A percentile compares a stretch with the other conserved stretches of the same genome.
Evolutionary conservation across 2,113 vertebrate genomes (phyloP).

Genomic region (Austrofundulus limnaeus): DNA sequence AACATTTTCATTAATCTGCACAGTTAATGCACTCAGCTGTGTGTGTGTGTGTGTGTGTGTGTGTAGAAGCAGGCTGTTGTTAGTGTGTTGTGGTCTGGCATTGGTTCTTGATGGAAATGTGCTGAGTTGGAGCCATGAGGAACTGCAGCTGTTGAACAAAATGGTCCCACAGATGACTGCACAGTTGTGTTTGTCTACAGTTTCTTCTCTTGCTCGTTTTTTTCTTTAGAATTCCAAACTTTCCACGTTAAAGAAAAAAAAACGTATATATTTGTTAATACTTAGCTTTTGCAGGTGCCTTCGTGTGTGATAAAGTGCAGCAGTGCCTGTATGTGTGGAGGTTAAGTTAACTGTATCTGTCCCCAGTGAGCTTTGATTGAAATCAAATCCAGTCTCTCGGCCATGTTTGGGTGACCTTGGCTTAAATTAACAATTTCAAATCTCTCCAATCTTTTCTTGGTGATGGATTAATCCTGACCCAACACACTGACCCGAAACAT

Average conservation of each 20-base stretch:
- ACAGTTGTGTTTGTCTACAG: slow-evolving; percentile 12
- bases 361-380: slow-evolving; percentile 39
- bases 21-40: slow-evolving; percentile 54
- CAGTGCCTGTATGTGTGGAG: slow-evolving; percentile 8
- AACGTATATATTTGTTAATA: not conserved
- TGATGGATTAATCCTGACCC: slow-evolving; percentile 35
- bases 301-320: slow-evolving; percentile 12
- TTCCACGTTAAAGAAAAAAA: slow-evolving; percentile 15
- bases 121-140: slow-evolving; percentile 63
- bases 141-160: slow-evolving; percentile 65
- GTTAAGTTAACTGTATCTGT: slow-evolving; percentile 30
- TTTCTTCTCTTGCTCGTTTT: slow-evolving; percentile 1
- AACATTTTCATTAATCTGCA: slow-evolving; percentile 64
- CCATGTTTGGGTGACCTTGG: slow-evolving; percentile 41
- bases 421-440: slow-evolving; percentile 39
- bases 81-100: slow-evolving; percentile 68
- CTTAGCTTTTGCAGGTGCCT: slow-evolving; percentile 45
- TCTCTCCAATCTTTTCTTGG: slow-evolving; percentile 27
- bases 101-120: slow-evolving; percentile 65
- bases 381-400: slow-evolving; percentile 48
- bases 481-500: slow-evolving; percentile 6
- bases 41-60: slow-evolving; percentile 26
- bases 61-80: slow-evolving; percentile 38
- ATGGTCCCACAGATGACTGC: slow-evolving; percentile 32
- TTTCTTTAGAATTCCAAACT: not conserved